Conservation (phyloP, 2,888 invertebrate species). For the Spialia ferax region DNA sequence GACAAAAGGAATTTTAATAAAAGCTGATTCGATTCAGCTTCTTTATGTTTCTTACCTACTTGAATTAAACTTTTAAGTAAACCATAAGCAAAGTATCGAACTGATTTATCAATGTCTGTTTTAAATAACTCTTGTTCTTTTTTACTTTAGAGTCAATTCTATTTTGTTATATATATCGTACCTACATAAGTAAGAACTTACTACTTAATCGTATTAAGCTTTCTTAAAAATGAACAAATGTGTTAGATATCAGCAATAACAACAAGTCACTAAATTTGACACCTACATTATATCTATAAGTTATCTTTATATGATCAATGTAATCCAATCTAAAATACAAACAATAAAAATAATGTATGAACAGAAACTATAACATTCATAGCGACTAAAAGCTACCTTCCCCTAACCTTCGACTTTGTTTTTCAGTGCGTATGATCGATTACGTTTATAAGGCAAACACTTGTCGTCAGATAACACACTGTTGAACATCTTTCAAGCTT, state of each 20-base stretch:
- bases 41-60: not conserved
- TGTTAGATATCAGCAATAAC: too few species aligned
- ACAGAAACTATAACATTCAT: conserved; percentile 11
- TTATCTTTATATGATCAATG: not conserved
- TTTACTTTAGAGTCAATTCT: too few species aligned
- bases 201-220: too few species aligned
- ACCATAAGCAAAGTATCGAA: not conserved
- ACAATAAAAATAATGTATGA: not conserved
- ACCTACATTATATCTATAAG: too few species aligned
- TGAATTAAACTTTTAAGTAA: not conserved
- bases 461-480: conserved; percentile 1
- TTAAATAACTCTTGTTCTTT: too few species aligned
- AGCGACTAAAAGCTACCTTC: conserved; percentile 7
- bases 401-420: conserved; percentile 8
- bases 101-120: not conserved
- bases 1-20: conserved; percentile 1
- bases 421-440: conserved; percentile 14
- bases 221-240: too few species aligned
- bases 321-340: conserved; percentile 1
- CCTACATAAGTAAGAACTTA: too few species aligned
- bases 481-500: conserved; percentile 1
- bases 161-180: not conserved
- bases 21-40: not conserved
- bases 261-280: too few species aligned
- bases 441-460: conserved; percentile 7